Conservation (phyloP, 2,113 vertebrate species). For the Asarcornis scutulata region DNA sequence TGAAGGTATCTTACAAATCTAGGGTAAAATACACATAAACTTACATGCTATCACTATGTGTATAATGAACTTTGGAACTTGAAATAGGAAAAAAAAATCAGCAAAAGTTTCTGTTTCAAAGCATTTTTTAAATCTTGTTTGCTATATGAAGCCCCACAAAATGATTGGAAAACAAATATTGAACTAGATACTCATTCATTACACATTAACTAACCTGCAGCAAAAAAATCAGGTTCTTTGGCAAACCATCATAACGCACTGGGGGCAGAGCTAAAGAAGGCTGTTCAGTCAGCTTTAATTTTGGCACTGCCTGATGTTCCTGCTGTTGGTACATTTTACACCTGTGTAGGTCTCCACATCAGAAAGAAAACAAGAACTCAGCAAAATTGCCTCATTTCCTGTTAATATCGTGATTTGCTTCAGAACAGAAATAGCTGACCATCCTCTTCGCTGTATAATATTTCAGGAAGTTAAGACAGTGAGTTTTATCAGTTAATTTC, state of each 20-base stretch:
- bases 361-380: background rate
- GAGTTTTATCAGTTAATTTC: background rate
- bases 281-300: background rate
- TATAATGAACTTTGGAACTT: background rate
- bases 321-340: background rate
- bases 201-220: background rate
- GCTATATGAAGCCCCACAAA: background rate
- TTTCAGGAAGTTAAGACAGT: background rate
- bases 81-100: background rate
- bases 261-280: background rate
- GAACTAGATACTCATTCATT: background rate
- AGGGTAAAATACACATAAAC: background rate
- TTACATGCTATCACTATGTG: background rate
- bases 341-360: background rate
- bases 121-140: background rate
- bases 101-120: background rate
- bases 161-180: background rate
- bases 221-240: background rate
- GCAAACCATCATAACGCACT: background rate
- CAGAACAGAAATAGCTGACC: background rate
- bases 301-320: background rate
- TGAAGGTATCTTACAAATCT: background rate
- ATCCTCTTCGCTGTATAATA: background rate
- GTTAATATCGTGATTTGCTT: background rate
- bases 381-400: background rate